Evolutionary conservation across 2,113 vertebrate species (phyloP).

Genomic region (Apteryx mantelli): DNA sequence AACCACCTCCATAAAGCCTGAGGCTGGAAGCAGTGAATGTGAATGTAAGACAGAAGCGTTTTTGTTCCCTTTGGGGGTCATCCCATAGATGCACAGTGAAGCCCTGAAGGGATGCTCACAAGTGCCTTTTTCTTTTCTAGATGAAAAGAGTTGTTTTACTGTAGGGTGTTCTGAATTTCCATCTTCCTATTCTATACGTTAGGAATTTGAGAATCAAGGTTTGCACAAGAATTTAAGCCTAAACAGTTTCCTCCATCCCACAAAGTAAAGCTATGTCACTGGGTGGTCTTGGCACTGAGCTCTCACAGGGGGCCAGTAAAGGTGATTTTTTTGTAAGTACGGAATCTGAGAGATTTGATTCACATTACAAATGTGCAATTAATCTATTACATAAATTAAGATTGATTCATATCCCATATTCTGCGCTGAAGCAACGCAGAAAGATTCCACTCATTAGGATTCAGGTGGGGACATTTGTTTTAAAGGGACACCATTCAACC

Average conservation of each 20-base stretch:
- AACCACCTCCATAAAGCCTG: not conserved
- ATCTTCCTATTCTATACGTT: conserved; percentile 46
- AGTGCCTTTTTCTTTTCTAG: not conserved
- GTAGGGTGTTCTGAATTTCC: not conserved
- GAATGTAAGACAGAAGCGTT: not conserved
- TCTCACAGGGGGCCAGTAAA: not conserved
- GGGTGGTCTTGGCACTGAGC: conserved; percentile 45
- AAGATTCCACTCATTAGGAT: not conserved
- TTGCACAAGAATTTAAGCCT: conserved; percentile 44
- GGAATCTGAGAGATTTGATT: conserved; percentile 22
- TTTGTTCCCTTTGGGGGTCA: not conserved
- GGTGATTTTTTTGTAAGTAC: conserved; percentile 29
- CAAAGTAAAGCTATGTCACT: conserved; percentile 9
- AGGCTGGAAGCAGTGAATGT: not conserved
- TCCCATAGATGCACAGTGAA: not conserved
- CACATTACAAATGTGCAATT: conserved; percentile 12
- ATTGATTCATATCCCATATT: not conserved
- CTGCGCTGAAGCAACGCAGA: not conserved
- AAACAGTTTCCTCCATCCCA: conserved; percentile 27
- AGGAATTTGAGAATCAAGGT: conserved; percentile 51
- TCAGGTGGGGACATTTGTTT: not conserved
- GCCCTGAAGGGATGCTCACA: not conserved
- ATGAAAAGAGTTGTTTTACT: conserved; percentile 11
- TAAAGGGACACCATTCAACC: not conserved
- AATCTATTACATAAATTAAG: conserved; percentile 13